Evolutionary conservation across 1,140 invertebrate species (phyloP).

Genomic region (Dendrolimus kikuchii): DNA sequence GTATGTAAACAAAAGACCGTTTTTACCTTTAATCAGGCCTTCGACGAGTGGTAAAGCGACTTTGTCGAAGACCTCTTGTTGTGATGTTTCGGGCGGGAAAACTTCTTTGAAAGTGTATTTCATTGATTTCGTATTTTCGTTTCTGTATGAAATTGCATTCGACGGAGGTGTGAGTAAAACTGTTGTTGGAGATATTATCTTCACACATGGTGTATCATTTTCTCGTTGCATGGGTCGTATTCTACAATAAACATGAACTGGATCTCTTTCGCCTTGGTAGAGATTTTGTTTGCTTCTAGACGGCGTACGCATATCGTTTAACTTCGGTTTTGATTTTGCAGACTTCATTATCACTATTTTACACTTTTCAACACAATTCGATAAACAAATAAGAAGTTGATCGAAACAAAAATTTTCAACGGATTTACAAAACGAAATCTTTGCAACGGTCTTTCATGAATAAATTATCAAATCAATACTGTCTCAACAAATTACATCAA

Average conservation of each 20-base stretch:
- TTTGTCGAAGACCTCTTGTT: conserved; percentile 89
- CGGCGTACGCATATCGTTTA: conserved; percentile 60
- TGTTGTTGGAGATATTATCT: conserved; percentile 79
- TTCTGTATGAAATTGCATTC: conserved; percentile 75
- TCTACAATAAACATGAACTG: conserved; percentile 90
- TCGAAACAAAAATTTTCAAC: conserved; percentile 29
- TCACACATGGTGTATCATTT: conserved; percentile 80
- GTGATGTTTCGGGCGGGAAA: conserved; percentile 84
- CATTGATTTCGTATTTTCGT: conserved; percentile 77
- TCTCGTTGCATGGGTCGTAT: conserved; percentile 82
- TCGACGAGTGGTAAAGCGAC: conserved; percentile 92
- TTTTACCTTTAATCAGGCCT: conserved; percentile 85
- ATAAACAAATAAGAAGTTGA: conserved; percentile 21
- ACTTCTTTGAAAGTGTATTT: conserved; percentile 88
- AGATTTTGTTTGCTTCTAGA: conserved; percentile 59
- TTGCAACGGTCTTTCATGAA: conserved; percentile 36
- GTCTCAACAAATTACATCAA: conserved; percentile 13
- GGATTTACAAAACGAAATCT: conserved; percentile 49
- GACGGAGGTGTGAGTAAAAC: conserved; percentile 80
- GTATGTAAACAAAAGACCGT: conserved; percentile 95
- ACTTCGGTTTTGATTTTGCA: conserved; percentile 55
- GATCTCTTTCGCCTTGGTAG: conserved; percentile 69
- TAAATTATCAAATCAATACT: conserved; percentile 26
- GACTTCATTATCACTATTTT: conserved; percentile 49
- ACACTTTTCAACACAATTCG: conserved; percentile 10